Conservation (phyloP, 2,113 vertebrate genomes). For the Pelvicachromis taeniatus region DNA sequence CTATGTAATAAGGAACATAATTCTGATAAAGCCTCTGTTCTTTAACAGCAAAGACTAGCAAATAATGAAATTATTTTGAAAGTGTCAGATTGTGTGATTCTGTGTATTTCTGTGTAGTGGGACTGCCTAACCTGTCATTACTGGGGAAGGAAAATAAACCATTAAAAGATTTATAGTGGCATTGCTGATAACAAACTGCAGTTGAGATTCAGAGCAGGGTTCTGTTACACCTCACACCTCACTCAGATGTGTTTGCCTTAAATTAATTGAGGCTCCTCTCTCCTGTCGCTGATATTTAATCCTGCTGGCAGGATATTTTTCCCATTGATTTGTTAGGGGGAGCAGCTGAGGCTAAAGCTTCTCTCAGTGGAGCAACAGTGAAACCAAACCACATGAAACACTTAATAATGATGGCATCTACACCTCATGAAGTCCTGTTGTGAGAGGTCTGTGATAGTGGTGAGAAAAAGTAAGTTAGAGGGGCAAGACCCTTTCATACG, state of each 20-base stretch:
- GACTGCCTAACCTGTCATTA: not conserved
- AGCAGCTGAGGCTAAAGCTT: constrained; percentile 1
- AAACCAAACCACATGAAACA: constrained; percentile 64
- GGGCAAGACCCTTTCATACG: not conserved
- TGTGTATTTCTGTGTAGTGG: not conserved
- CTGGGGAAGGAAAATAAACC: not conserved
- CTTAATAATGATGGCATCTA: constrained; percentile 57
- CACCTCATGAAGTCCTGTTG: not conserved
- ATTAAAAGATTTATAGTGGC: not conserved
- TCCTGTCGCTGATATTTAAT: constrained; percentile 67
- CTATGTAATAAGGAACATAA: not conserved
- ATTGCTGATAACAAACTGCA: constrained; percentile 14
- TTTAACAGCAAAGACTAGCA: too few species aligned
- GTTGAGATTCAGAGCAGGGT: constrained; percentile 35
- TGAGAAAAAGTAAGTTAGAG: not conserved
- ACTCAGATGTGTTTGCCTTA: constrained; percentile 67
- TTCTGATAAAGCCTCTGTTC: not conserved
- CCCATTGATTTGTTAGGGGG: constrained; percentile 71
- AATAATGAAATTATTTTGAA: not conserved
- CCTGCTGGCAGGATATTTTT: constrained; percentile 41
- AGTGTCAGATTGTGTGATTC: not conserved
- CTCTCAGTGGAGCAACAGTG: constrained; percentile 50
- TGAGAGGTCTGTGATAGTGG: not conserved
- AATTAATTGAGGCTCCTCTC: constrained; percentile 70
- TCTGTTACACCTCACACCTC: constrained; percentile 51